Evolutionary conservation across 1,140 invertebrate species (phyloP).

Genomic region (Aphelinus certus): DNA sequence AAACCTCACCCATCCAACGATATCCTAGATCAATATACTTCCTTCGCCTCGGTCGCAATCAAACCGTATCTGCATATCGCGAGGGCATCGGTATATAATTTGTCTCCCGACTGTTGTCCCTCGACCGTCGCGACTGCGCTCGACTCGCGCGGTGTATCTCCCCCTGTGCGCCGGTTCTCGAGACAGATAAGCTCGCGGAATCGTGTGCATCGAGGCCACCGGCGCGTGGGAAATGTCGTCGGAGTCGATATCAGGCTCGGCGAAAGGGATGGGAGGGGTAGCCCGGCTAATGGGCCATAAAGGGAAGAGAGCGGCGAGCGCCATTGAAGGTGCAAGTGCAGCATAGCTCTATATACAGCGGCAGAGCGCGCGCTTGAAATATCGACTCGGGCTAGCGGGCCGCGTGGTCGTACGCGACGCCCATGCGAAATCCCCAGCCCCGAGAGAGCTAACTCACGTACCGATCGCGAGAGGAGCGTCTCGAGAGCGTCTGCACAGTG

Average conservation of each 20-base stretch:
- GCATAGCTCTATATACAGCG: not conserved
- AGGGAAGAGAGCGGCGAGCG: conserved; percentile 21
- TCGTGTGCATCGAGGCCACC: not conserved
- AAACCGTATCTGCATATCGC: too few species aligned
- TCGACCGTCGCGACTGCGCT: too few species aligned
- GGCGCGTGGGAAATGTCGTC: conserved; percentile 22
- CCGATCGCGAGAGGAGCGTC: conserved; percentile 2
- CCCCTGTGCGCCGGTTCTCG: too few species aligned
- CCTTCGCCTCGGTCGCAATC: too few species aligned
- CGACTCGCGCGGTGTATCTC: too few species aligned
- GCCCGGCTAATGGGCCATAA: conserved; percentile 30
- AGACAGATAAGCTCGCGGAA: not conserved
- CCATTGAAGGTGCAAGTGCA: conserved; percentile 34
- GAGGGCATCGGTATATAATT: too few species aligned
- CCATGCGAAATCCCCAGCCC: not conserved
- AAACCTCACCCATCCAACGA: too few species aligned
- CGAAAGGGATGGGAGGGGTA: not conserved
- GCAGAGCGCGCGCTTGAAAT: conserved; percentile 26
- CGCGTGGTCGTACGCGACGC: conserved; percentile 2
- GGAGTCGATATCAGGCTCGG: conserved; percentile 21
- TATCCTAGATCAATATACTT: too few species aligned
- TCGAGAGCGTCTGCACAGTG: not conserved
- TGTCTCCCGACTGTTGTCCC: too few species aligned
- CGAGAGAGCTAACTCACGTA: conserved; percentile 13
- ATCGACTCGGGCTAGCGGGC: conserved; percentile 20